Base-by-base conservation (phyloP, 2,888 invertebrate species). In the Pseudococcus longispinus region DNA sequence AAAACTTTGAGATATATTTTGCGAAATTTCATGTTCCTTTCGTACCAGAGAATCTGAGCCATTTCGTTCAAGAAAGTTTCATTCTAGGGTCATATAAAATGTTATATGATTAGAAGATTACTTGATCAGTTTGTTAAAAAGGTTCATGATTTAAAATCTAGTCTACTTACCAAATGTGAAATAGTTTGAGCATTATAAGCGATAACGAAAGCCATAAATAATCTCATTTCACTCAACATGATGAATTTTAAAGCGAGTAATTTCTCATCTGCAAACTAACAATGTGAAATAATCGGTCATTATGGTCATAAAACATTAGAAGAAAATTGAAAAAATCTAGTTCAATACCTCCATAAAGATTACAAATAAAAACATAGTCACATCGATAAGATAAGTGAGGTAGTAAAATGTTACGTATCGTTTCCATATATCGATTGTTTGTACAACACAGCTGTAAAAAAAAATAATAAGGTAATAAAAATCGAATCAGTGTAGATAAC, bases 301-400 rank as follows among this genome's bases (percentile, higher is more conserved):
- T 55, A 0, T 55, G 37, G 6, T 20, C 20, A 55, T 46, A 46
- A 46, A 46, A 46, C 44, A 8, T 46, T 46, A 13, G 8, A 37
- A 37, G 9, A 37, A 37, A 20, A 60, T 60, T 60, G n/a, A 0
- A 60, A 20, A 60, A 15, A 15, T 15, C 11, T 46, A n/a, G n/a
- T 55, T 55, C 55, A n/a, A 55, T 65, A 65, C 65, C 65, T 65
- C 65, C 65, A 65, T 65, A 15, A 65, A 65, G 13, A 65, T 65
- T 5, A 65, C 65, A 65, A 65, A 65, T 65, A 65, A 65, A 26
- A 26, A 65, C 65, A 65, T 65, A 2, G 65, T 65, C 65, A 65
- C 11, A 4, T 65, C 65, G 9, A 65, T 26, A 23, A 65, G n/a
- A 65, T 65, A 65, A 9, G 65, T 65, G 23, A 65, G 8, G 18